These are phyloP conservation scores for Nematolebias whitei DNA, from an alignment of 2,113 vertebrate genomes.

Conservation along the genomic window DNA sequence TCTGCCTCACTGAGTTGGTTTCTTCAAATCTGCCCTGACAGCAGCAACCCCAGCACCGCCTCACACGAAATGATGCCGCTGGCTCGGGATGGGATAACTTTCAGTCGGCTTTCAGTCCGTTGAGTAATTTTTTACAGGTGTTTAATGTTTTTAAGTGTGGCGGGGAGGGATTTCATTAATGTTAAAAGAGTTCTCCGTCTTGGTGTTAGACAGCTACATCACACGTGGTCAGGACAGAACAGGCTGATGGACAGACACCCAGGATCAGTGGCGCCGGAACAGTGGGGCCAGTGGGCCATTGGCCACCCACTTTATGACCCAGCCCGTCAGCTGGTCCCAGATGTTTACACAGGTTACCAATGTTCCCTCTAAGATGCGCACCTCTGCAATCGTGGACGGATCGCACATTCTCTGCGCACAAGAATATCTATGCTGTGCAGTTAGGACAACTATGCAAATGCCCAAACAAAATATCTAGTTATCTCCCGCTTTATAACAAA, in stretches of 20 bases:
- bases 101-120: neutral
- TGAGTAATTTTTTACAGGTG: neutral
- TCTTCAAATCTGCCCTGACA: neutral
- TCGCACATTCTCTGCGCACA: no score
- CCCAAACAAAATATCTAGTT: no score
- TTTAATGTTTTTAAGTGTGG: neutral
- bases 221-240: neutral
- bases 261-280: no score
- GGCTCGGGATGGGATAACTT: neutral
- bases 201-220: neutral
- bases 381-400: no score
- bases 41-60: neutral
- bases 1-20: neutral
- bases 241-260: neutral
- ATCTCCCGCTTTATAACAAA: no score
- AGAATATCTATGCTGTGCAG: no score
- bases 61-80: neutral
- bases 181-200: neutral
- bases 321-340: no score
- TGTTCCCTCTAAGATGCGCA: no score
- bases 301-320: no score
- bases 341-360: no score
- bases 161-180: neutral
- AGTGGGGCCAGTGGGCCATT: no score
- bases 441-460: no score